Conservation (phyloP, 2,113 vertebrate genomes). For the Pygoscelis antarcticus region DNA sequence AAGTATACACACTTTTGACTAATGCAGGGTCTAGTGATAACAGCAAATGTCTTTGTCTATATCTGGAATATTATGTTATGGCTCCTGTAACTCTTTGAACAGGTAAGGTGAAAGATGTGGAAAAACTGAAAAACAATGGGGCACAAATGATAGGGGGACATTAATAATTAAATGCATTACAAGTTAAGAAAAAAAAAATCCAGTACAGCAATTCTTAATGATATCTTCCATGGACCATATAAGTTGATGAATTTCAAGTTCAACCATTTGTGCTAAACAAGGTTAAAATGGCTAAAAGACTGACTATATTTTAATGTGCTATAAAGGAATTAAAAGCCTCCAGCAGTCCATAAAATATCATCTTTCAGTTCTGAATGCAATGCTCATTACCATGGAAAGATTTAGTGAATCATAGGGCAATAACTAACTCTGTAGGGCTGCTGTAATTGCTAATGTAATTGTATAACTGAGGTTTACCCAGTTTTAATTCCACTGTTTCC, state of each 20-base stretch:
- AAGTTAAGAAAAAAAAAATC: neutral
- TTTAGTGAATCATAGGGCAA: slow-evolving; percentile 58
- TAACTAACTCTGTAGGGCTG: slow-evolving; percentile 25
- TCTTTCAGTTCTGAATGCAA: slow-evolving; percentile 62
- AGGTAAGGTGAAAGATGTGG: slow-evolving; percentile 37
- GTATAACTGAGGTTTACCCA: neutral
- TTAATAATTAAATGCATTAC: slow-evolving; percentile 59
- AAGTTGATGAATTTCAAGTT: slow-evolving; percentile 70
- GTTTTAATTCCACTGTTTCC: neutral
- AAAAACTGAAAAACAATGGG: slow-evolving; percentile 46
- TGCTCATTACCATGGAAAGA: slow-evolving; percentile 61
- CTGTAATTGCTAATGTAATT: slow-evolving; percentile 52
- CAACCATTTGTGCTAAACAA: slow-evolving; percentile 77
- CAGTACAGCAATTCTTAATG: slow-evolving; percentile 63
- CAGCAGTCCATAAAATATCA: slow-evolving; percentile 64
- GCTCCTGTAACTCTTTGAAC: slow-evolving; percentile 22
- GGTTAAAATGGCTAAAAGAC: slow-evolving; percentile 74
- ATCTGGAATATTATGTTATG: neutral
- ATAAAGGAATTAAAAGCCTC: slow-evolving; percentile 73
- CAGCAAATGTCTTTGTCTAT: neutral
- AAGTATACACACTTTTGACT: neutral
- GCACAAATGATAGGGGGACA: slow-evolving; percentile 34
- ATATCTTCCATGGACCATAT: slow-evolving; percentile 57
- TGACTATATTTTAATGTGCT: slow-evolving; percentile 72
- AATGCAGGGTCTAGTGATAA: neutral